Evolutionary conservation across 2,113 vertebrate species (phyloP).

Genomic region (Dendropsophus ebraccatus): DNA sequence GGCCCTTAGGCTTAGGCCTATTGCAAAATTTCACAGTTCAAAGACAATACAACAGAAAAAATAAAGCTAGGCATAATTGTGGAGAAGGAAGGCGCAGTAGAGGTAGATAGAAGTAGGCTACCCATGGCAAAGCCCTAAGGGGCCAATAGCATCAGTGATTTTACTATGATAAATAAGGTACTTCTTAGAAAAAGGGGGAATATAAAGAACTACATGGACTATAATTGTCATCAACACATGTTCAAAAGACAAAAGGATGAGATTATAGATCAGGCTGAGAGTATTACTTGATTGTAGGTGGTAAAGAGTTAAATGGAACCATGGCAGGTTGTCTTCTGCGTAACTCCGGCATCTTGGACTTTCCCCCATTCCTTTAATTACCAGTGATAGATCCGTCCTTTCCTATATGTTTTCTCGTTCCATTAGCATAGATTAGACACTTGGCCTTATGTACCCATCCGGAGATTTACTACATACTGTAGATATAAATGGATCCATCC

Average conservation of each 20-base stretch:
- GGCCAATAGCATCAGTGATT: background rate
- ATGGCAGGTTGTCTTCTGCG: background rate
- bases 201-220: background rate
- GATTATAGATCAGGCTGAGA: too few relatives aligned
- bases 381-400: background rate
- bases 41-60: too few relatives aligned
- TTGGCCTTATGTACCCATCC: conserved; percentile 13
- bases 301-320: background rate
- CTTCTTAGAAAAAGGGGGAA: background rate
- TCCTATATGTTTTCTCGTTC: background rate
- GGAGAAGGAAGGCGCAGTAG: background rate
- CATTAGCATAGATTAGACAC: conserved; percentile 34
- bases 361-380: background rate
- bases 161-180: background rate
- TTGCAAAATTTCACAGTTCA: too few relatives aligned
- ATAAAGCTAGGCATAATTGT: too few relatives aligned
- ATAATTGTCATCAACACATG: background rate
- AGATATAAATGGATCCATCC: conserved; percentile 7
- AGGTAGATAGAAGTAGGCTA: background rate
- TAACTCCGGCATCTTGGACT: background rate
- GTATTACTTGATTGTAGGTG: too few relatives aligned
- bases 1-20: too few relatives aligned
- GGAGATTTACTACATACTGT: conserved; percentile 33
- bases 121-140: background rate
- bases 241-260: background rate